Percentiles rank a stretch among this genome's conserved stretches.
These are phyloP conservation scores for Dromas ardeola DNA, from an alignment of 2,113 vertebrate genomes.

Conservation along the genomic window DNA sequence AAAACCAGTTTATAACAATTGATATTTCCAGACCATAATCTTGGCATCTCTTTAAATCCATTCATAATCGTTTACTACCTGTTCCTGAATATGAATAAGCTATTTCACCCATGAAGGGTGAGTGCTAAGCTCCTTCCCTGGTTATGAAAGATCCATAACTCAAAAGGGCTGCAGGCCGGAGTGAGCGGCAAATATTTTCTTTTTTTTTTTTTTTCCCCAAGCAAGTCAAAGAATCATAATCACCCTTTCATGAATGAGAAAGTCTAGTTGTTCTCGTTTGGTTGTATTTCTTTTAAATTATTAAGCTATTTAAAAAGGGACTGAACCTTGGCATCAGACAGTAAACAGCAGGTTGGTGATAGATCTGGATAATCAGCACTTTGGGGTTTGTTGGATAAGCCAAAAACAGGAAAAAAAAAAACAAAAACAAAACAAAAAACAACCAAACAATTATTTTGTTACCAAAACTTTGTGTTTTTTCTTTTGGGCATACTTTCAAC, in stretches of 20 bases:
- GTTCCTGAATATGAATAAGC: not conserved
- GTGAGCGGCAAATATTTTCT: not conserved
- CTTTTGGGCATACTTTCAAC: not conserved
- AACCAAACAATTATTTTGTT: not conserved
- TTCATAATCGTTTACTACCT: constrained; percentile 44
- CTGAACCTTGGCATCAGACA: not conserved
- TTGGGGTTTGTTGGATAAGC: not conserved
- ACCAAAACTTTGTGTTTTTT: not conserved
- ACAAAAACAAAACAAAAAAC: not conserved
- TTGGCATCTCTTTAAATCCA: constrained; percentile 55
- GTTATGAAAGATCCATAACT: constrained; percentile 49
- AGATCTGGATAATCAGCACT: not conserved
- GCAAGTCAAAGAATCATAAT: not conserved
- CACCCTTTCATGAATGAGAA: not conserved
- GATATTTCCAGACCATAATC: constrained; percentile 40
- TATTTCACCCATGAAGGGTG: constrained; percentile 30
- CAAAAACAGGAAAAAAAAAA: not conserved
- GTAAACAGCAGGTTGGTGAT: not conserved
- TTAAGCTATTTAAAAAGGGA: not conserved
- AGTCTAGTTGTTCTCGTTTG: not conserved
- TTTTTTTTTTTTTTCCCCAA: not conserved
- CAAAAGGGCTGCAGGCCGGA: constrained; percentile 1
- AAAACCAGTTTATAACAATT: constrained; percentile 33
- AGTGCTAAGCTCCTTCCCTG: not conserved
- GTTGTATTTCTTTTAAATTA: not conserved